Evolutionary conservation across 2,888 invertebrate species (phyloP).

Genomic region (Cyaniris semiargus): DNA sequence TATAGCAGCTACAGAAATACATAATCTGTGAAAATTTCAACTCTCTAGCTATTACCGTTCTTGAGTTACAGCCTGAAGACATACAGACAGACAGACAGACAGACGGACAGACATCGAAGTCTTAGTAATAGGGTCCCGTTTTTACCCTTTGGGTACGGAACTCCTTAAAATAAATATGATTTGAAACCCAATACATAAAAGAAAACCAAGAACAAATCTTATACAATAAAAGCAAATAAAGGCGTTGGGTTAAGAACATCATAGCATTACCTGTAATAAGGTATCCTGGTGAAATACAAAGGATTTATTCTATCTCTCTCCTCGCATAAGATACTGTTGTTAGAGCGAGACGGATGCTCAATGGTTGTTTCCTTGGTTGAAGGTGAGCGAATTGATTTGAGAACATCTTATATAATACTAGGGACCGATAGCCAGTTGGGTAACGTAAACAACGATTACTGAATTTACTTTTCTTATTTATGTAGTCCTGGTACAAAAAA

Average conservation of each 20-base stretch:
- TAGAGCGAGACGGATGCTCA: constrained; percentile 32
- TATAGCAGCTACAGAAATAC: too few relatives aligned
- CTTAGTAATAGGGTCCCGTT: too few relatives aligned
- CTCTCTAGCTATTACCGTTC: too few relatives aligned
- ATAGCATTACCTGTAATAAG: constrained; percentile 27
- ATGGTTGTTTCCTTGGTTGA: constrained; percentile 40
- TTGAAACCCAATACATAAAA: not conserved
- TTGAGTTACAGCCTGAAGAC: too few relatives aligned
- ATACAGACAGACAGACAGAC: too few relatives aligned
- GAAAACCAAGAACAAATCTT: not conserved
- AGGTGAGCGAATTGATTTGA: constrained; percentile 58
- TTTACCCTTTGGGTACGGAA: too few relatives aligned
- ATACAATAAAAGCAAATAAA: constrained; percentile 2
- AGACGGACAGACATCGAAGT: too few relatives aligned
- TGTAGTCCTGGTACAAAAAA: not conserved
- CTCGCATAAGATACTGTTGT: constrained; percentile 3
- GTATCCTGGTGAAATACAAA: constrained; percentile 18
- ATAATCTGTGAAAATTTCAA: too few relatives aligned
- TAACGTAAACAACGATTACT: constrained; percentile 26
- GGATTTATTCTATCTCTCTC: constrained; percentile 20
- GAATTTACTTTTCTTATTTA: not conserved
- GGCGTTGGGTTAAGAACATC: constrained; percentile 20
- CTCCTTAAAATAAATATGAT: not conserved
- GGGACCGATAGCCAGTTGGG: constrained; percentile 49
- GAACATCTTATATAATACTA: constrained; percentile 26